Conservation (phyloP, 2,888 invertebrate species). For the Pristionchus maxplancki region DNA sequence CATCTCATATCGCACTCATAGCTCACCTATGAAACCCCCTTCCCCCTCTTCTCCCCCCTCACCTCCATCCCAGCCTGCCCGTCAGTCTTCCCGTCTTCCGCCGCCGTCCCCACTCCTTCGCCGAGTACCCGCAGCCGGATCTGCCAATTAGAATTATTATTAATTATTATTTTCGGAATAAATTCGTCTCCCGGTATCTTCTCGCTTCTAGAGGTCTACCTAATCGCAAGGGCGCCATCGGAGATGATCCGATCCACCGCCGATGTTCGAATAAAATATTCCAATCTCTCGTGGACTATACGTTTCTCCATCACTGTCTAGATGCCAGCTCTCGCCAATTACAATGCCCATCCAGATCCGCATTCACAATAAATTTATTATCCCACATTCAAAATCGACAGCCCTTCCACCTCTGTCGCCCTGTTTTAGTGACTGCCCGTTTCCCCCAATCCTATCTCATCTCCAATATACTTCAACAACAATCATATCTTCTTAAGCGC, state of each 20-base stretch:
- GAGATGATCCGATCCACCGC: too few species aligned
- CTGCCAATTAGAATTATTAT: not conserved
- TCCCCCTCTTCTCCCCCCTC: not conserved
- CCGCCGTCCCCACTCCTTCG: not conserved
- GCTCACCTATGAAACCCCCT: too few species aligned
- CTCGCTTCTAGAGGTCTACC: too few species aligned
- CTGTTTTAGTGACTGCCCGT: too few species aligned
- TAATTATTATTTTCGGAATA: too few species aligned
- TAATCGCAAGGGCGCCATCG: too few species aligned
- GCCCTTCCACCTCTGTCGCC: not conserved
- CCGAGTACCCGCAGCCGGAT: slow-evolving; percentile 18
- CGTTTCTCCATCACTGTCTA: not conserved
- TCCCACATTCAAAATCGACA: not conserved
- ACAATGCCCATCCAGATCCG: not conserved
- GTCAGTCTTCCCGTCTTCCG: not conserved
- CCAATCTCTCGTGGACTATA: too few species aligned
- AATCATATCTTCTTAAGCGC: not conserved
- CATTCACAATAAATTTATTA: not conserved
- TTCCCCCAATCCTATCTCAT: too few species aligned
- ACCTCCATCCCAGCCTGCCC: not conserved
- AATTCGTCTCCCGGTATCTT: too few species aligned
- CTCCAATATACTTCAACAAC: not conserved
- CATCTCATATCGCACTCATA: too few species aligned
- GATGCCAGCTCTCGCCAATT: not conserved
- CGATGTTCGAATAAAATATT: too few species aligned